Evolutionary conservation across 2,888 invertebrate species (phyloP).

Genomic region (Macrosiphum euphorbiae): DNA sequence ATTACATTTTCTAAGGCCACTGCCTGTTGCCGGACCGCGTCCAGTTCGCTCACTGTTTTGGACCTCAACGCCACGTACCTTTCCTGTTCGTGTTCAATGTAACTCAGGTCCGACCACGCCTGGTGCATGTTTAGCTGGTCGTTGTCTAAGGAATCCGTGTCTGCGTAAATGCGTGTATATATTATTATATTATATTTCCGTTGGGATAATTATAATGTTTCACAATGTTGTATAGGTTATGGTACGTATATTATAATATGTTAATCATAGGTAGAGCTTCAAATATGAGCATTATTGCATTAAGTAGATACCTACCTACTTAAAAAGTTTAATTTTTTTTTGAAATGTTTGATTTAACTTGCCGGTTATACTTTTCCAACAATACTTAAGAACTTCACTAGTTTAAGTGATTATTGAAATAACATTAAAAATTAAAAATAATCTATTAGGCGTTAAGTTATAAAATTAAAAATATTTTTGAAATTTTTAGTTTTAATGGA

Average conservation of each 20-base stretch:
- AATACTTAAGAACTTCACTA: background rate
- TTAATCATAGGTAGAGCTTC: too few species aligned
- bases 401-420: background rate
- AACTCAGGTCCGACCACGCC: slow-evolving; percentile 86
- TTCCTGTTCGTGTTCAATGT: slow-evolving; percentile 88
- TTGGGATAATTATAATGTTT: background rate
- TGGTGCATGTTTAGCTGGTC: slow-evolving; percentile 81
- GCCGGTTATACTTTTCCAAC: background rate
- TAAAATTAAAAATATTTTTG: too few species aligned
- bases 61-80: slow-evolving; percentile 82
- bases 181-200: background rate
- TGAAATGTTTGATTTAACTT: background rate
- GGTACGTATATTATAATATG: too few species aligned
- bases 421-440: too few species aligned
- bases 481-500: too few species aligned
- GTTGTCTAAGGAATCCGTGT: slow-evolving; percentile 71
- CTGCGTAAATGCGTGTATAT: slow-evolving; percentile 16
- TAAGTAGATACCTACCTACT: too few species aligned
- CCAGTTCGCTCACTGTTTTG: slow-evolving; percentile 85
- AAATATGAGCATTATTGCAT: too few species aligned
- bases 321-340: too few species aligned
- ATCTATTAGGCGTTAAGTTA: too few species aligned
- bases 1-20: slow-evolving; percentile 86
- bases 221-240: background rate
- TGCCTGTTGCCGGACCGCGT: slow-evolving; percentile 83